Evolutionary conservation across 2,113 vertebrate genomes (phyloP).

Genomic region (Corapipo altera): DNA sequence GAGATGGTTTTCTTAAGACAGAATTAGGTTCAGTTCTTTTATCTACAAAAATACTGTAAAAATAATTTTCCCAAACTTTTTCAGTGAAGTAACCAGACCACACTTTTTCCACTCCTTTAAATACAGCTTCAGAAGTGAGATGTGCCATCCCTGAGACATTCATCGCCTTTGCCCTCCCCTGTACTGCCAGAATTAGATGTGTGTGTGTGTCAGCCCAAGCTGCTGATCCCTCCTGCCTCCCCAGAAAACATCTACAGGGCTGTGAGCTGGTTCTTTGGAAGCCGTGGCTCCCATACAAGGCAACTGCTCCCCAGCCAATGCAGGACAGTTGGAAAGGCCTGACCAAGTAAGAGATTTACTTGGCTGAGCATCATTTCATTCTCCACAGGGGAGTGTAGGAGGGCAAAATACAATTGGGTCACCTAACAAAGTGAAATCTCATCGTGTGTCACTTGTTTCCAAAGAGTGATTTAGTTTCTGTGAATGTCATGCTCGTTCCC

Average conservation of each 20-base stretch:
- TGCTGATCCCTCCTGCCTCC: not conserved
- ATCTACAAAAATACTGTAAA: not conserved
- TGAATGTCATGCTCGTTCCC: not conserved
- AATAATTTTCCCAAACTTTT: not conserved
- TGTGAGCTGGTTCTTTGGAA: not conserved
- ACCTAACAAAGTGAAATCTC: not conserved
- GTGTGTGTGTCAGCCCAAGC: not conserved
- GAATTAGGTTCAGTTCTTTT: not conserved
- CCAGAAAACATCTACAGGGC: not conserved
- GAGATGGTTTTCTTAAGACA: not conserved
- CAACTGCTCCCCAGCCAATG: not conserved
- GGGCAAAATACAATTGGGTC: not conserved
- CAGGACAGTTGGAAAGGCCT: constrained; percentile 22
- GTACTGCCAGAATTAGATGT: not conserved
- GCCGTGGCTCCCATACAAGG: constrained; percentile 51
- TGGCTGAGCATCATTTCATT: constrained; percentile 37
- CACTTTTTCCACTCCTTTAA: not conserved
- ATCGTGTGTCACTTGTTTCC: not conserved
- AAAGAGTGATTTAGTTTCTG: not conserved
- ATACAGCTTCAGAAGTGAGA: constrained; percentile 7
- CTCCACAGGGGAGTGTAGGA: not conserved
- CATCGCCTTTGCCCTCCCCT: not conserved
- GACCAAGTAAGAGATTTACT: constrained; percentile 59
- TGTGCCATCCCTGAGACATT: not conserved
- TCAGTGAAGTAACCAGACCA: not conserved